These are phyloP conservation scores for Rhineura floridana DNA, from an alignment of 2,113 vertebrate species.

Conservation along the genomic window DNA sequence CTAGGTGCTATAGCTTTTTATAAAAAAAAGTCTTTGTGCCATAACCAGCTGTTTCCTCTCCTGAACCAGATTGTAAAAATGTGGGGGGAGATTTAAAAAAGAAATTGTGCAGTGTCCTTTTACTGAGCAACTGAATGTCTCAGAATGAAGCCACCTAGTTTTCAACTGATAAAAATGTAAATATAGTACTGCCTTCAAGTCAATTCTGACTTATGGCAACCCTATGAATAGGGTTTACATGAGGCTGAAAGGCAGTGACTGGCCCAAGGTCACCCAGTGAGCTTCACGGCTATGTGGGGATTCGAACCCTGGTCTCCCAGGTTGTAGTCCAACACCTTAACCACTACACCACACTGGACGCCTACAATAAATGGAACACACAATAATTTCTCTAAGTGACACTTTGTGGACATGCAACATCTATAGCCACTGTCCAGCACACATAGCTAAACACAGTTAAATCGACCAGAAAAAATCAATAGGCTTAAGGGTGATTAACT, in stretches of 20 bases:
- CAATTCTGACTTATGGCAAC: too few relatives aligned
- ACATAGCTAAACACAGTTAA: background rate
- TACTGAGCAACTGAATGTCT: background rate
- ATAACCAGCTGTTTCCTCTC: slow-evolving; percentile 24
- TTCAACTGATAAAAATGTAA: background rate
- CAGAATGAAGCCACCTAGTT: background rate
- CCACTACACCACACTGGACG: too few relatives aligned
- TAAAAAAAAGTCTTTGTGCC: slow-evolving; percentile 5
- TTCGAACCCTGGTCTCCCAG: too few relatives aligned
- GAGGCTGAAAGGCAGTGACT: too few relatives aligned
- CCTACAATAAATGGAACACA: slow-evolving; percentile 2
- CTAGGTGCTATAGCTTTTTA: background rate
- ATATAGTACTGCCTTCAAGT: too few relatives aligned
- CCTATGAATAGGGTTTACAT: too few relatives aligned
- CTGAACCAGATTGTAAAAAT: background rate
- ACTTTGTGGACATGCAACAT: background rate
- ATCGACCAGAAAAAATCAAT: background rate
- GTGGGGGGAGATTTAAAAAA: slow-evolving; percentile 1
- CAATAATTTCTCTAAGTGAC: background rate
- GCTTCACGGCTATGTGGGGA: too few relatives aligned
- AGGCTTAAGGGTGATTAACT: background rate
- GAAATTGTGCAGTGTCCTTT: background rate
- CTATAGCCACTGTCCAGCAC: background rate
- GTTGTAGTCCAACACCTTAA: too few relatives aligned
- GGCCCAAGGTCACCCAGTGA: too few relatives aligned